Evolutionary conservation across 2,113 vertebrate genomes (phyloP).

Genomic region (Anguilla japonica): DNA sequence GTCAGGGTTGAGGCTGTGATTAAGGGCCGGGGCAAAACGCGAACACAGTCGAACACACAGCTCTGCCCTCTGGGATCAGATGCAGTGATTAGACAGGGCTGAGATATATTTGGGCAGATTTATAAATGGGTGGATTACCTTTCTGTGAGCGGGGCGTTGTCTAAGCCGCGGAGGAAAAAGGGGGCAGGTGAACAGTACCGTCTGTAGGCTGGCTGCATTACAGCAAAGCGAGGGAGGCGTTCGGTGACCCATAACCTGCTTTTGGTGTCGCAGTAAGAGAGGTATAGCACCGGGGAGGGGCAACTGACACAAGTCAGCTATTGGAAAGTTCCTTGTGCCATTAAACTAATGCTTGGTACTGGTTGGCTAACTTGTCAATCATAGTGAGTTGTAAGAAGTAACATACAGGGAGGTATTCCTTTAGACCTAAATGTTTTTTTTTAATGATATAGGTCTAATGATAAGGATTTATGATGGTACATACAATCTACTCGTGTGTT

Average conservation of each 20-base stretch:
- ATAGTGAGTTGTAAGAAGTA: too few relatives aligned
- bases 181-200: background rate
- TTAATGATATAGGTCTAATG: too few relatives aligned
- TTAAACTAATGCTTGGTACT: too few relatives aligned
- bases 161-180: background rate
- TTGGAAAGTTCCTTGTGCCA: too few relatives aligned
- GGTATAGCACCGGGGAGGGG: too few relatives aligned
- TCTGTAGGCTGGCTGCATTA: background rate
- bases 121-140: conserved; percentile 3
- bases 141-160: background rate
- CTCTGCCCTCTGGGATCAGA: background rate
- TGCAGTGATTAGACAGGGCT: background rate
- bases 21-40: background rate
- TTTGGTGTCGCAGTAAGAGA: background rate
- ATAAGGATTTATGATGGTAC: too few relatives aligned
- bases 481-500: too few relatives aligned
- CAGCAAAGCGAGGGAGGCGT: background rate
- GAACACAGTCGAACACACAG: background rate
- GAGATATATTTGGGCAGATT: background rate
- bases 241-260: background rate
- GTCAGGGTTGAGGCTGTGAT: background rate
- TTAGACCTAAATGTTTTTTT: too few relatives aligned
- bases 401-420: too few relatives aligned
- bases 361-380: too few relatives aligned
- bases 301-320: too few relatives aligned